Evolutionary conservation across 2,888 invertebrate species (phyloP).

Genomic region (Rhabditoides inermis): DNA sequence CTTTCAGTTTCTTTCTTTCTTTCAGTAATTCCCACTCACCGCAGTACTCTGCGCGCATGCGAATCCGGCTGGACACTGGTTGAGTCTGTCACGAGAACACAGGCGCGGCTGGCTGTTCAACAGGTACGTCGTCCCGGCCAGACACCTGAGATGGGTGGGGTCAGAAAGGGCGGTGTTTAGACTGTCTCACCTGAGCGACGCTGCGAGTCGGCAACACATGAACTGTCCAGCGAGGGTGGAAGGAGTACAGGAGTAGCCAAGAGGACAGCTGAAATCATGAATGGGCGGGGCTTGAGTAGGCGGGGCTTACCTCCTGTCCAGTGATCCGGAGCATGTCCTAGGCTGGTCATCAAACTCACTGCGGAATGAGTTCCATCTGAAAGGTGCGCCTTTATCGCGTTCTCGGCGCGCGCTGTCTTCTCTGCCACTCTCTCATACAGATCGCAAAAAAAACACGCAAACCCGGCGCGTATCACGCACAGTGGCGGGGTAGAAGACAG

Average conservation of each 20-base stretch:
- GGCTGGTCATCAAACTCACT: constrained; percentile 20
- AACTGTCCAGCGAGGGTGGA: constrained; percentile 20
- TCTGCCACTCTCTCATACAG: too few species aligned
- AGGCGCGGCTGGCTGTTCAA: constrained; percentile 28
- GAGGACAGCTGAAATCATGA: constrained; percentile 21
- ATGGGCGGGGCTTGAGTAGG: not conserved
- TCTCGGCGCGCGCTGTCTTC: too few species aligned
- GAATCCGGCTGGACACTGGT: constrained; percentile 39
- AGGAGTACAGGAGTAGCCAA: constrained; percentile 35
- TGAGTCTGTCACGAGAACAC: constrained; percentile 19
- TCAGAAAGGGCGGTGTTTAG: constrained; percentile 13
- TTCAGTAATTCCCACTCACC: constrained; percentile 19
- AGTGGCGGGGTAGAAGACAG: too few species aligned
- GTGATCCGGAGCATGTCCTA: constrained; percentile 18
- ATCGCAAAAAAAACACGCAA: too few species aligned
- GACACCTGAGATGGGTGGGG: constrained; percentile 28
- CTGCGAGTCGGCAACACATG: constrained; percentile 43
- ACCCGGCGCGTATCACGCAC: too few species aligned
- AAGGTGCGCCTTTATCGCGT: too few species aligned
- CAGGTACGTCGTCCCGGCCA: constrained; percentile 21
- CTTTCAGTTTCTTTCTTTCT: too few species aligned
- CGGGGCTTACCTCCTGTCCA: constrained; percentile 18
- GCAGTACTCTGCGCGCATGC: constrained; percentile 40
- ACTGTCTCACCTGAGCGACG: constrained; percentile 18
- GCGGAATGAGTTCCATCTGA: constrained; percentile 32